Base-by-base conservation (phyloP, 2,888 invertebrate species). In the Electrophaes corylata region DNA sequence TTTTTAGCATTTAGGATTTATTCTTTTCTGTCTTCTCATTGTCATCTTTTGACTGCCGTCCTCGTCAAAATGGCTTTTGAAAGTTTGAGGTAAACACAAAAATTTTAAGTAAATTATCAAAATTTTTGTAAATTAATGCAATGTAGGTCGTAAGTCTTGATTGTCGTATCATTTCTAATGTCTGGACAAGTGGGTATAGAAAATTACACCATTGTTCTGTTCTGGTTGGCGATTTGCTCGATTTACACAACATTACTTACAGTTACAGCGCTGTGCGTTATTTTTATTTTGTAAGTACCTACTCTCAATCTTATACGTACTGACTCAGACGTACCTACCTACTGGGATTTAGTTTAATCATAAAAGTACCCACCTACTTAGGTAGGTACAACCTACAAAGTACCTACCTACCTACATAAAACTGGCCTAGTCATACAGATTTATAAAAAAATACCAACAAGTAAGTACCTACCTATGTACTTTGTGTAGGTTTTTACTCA, bases 151-250 rank as follows among this genome's bases (percentile, higher is more conserved):
- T n/a, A n/a, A n/a, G 23, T 5, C n/a, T 45, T 4, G 12, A 26
- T 33, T 8, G 6, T 46, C 35, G 41, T 45, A 35, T 54, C 26
- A 23, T 18, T 47, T 54, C 64, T 58, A 71, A 88, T 88, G 87
- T 83, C 84, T 76, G 74, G 69, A 68, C 69, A 72, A 67, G 71
- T 74, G 68, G 72, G 65, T 68, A 70, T 76, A 64, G 78, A 79
- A 53, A 66, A 79, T 44, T 81, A 80, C 73, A 75, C 76, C 50
- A 64, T 77, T 64, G 59, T 80, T 55, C 56, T 81, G 40, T 65
- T 81, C 66, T 89, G 88, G 90, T 64, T 87, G 51, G 76, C 68
- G 19, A 76, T 86, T 56, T 83, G 84, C 62, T 79, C 79, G 1
- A 48, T 79, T 2, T 89, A 86, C 44, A 78, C 83, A 11, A 75